phyloP scores from a whole-genome alignment of 2,888 invertebrate genomes.

The Punctoribates punctum region DNA sequence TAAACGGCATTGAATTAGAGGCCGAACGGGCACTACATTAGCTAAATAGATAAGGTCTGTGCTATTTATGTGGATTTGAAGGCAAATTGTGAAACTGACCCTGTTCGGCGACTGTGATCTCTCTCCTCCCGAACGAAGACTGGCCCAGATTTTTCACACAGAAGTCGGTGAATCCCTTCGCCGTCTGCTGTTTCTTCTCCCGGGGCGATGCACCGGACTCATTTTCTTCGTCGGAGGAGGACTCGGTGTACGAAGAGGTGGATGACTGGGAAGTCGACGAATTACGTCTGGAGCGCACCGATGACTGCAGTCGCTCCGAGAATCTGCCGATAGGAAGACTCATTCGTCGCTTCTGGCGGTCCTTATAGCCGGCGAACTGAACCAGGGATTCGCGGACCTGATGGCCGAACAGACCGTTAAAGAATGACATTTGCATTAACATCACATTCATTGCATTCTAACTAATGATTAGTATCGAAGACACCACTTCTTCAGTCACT shows the following conservation, averaged over 20 bases:
- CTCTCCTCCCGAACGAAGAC: slow-evolving; percentile 86
- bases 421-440: not conserved
- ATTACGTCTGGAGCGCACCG: slow-evolving; percentile 43
- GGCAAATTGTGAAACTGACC: slow-evolving; percentile 52
- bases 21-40: no score
- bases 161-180: slow-evolving; percentile 79
- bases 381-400: slow-evolving; percentile 41
- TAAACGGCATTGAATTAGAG: no score
- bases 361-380: slow-evolving; percentile 47
- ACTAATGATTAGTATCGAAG: no score
- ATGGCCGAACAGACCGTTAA: not conserved
- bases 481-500: no score
- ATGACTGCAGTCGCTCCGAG: slow-evolving; percentile 15
- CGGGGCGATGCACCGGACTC: slow-evolving; percentile 68
- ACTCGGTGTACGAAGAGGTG: slow-evolving; percentile 65
- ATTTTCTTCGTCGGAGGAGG: slow-evolving; percentile 88
- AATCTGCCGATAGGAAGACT: slow-evolving; percentile 48
- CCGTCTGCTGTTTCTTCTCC: slow-evolving; percentile 82
- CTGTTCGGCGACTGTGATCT: slow-evolving; percentile 97
- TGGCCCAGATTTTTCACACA: slow-evolving; percentile 91
- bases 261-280: slow-evolving; percentile 42
- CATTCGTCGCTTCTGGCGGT: slow-evolving; percentile 48
- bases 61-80: no score
- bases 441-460: not conserved
- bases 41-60: no score